Percentiles rank a stretch among this genome's conserved stretches.
phyloP scores from a whole-genome alignment of 2,797 vertebrate genomes.

The Triplophysa bombifrons region DNA sequence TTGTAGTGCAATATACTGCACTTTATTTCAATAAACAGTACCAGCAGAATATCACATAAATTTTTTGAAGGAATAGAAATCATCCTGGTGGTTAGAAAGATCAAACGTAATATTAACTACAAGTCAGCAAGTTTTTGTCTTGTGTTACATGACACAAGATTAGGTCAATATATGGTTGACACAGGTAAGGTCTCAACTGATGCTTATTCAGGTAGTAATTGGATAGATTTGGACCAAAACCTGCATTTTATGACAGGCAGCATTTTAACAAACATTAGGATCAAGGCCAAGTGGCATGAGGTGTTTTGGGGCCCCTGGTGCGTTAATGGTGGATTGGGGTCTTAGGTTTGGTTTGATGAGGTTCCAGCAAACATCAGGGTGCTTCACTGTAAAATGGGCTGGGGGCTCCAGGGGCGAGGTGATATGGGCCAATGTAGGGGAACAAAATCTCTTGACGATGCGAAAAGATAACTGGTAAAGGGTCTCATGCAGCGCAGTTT shows the following conservation, averaged over 20 bases:
- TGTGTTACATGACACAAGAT: constrained; percentile 21
- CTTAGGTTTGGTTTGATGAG: constrained; percentile 54
- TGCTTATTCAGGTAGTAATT: constrained; percentile 43
- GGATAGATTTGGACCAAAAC: constrained; percentile 33
- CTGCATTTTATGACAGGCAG: constrained; percentile 53
- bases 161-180: constrained; percentile 19
- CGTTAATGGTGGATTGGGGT: constrained; percentile 57
- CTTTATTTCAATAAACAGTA: neutral
- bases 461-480: constrained; percentile 43
- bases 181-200: constrained; percentile 34
- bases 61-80: neutral
- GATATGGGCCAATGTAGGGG: constrained; percentile 36
- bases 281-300: constrained; percentile 52
- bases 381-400: constrained; percentile 50
- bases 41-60: neutral
- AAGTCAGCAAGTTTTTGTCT: constrained; percentile 2
- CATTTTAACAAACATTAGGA: constrained; percentile 50
- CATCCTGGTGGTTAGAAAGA: constrained; percentile 11
- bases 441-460: constrained; percentile 50
- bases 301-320: constrained; percentile 54
- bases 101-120: constrained; percentile 30
- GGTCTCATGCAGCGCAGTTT: constrained; percentile 41
- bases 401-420: constrained; percentile 37
- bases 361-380: constrained; percentile 56
- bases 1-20: too few relatives aligned